These are phyloP conservation scores for Nannoperca australis DNA, from an alignment of 2,797 vertebrate species.

Conservation along the genomic window DNA sequence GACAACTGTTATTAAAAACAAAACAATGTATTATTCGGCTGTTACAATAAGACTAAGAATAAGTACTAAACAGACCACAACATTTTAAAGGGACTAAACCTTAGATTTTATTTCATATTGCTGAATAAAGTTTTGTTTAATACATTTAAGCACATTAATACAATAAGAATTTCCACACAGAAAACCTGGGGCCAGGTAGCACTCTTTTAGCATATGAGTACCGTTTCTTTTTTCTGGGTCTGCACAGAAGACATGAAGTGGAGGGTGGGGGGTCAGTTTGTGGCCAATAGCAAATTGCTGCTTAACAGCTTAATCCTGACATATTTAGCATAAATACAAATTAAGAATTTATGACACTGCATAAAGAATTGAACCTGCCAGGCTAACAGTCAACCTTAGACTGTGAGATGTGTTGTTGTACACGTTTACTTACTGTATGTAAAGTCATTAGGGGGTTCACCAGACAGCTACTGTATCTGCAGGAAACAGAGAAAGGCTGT, in stretches of 20 bases:
- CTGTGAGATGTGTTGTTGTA: not conserved
- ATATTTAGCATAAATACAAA: conserved; percentile 1
- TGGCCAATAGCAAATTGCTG: not conserved
- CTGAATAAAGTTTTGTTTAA: not conserved
- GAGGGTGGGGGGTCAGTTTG: not conserved
- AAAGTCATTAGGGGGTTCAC: not conserved
- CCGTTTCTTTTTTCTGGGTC: no score
- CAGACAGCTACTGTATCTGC: conserved; percentile 1
- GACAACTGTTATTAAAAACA: no score
- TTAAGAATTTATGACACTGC: not conserved
- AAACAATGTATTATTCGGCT: no score
- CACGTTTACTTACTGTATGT: not conserved
- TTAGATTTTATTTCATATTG: not conserved
- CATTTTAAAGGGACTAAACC: no score
- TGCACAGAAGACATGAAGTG: no score
- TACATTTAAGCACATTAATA: not conserved
- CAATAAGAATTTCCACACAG: not conserved
- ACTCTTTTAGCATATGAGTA: not conserved
- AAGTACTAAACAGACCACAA: no score
- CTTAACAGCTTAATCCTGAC: not conserved
- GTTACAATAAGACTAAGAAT: no score
- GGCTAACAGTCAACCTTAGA: not conserved
- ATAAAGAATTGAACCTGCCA: not conserved
- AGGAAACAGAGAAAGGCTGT: conserved; percentile 2
- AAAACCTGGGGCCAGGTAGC: not conserved